Conservation (phyloP, 2,797 vertebrate genomes). For the Pristis pectinata region DNA sequence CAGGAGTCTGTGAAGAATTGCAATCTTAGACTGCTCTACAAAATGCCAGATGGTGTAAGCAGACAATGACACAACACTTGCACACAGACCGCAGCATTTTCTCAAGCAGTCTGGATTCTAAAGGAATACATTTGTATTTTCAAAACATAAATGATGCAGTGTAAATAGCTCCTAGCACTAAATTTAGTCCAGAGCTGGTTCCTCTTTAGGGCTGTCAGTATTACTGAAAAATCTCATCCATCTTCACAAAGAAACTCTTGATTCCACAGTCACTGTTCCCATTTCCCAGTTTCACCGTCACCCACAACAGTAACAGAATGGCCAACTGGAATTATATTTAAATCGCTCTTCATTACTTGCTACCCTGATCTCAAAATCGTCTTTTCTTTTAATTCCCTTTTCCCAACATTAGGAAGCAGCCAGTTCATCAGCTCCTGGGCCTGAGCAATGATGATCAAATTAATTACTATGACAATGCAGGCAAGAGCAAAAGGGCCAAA, state of each 20-base stretch:
- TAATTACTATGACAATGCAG: neutral
- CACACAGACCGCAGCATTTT: neutral
- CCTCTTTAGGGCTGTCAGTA: neutral
- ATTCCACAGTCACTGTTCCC: neutral
- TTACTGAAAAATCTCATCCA: neutral
- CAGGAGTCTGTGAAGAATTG: neutral
- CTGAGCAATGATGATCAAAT: neutral
- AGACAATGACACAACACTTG: neutral
- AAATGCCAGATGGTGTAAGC: neutral
- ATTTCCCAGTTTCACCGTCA: neutral
- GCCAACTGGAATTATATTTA: neutral
- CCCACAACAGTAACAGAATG: neutral
- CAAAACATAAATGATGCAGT: neutral
- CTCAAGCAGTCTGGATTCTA: neutral
- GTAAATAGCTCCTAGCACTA: neutral
- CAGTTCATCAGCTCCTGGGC: neutral
- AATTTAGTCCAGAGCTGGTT: neutral
- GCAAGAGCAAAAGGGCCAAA: neutral
- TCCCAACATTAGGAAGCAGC: neutral
- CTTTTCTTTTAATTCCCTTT: neutral
- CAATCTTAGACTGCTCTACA: neutral
- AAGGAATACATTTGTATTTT: neutral
- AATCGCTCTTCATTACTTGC: neutral
- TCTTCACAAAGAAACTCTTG: neutral
- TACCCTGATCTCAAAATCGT: neutral